Evolutionary conservation across 2,113 vertebrate species (phyloP).

Genomic region (Vulpes lagopus): DNA sequence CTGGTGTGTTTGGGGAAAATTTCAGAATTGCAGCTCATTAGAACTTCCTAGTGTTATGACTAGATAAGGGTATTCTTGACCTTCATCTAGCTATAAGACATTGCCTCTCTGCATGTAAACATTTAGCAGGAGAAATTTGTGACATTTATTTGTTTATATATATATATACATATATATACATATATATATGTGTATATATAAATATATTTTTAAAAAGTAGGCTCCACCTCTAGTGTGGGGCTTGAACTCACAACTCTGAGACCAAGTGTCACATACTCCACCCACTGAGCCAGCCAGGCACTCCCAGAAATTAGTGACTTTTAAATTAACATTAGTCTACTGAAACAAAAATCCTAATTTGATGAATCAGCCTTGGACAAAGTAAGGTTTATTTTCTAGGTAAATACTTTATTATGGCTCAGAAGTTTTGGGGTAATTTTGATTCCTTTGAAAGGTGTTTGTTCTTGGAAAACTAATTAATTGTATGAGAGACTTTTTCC

Average conservation of each 20-base stretch:
- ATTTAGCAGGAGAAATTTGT: not conserved
- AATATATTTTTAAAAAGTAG: not conserved
- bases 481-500: not conserved
- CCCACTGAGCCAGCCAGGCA: not conserved
- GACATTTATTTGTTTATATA: not conserved
- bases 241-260: not conserved
- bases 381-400: constrained; percentile 4
- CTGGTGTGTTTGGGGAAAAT: not conserved
- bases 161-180: no score
- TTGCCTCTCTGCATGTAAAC: not conserved
- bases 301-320: not conserved
- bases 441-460: constrained; percentile 16
- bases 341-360: constrained; percentile 14
- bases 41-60: not conserved
- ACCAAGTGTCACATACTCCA: not conserved
- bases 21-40: not conserved
- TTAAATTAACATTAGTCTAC: not conserved
- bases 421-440: not conserved
- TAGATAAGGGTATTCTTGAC: not conserved
- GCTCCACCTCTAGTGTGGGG: not conserved
- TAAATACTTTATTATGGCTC: constrained; percentile 11
- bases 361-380: constrained; percentile 15
- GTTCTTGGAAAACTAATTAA: constrained; percentile 28
- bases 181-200: not conserved
- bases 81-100: not conserved